phyloP scores from a whole-genome alignment of 1,140 invertebrate genomes.

The Drosophila quadrilineata region DNA sequence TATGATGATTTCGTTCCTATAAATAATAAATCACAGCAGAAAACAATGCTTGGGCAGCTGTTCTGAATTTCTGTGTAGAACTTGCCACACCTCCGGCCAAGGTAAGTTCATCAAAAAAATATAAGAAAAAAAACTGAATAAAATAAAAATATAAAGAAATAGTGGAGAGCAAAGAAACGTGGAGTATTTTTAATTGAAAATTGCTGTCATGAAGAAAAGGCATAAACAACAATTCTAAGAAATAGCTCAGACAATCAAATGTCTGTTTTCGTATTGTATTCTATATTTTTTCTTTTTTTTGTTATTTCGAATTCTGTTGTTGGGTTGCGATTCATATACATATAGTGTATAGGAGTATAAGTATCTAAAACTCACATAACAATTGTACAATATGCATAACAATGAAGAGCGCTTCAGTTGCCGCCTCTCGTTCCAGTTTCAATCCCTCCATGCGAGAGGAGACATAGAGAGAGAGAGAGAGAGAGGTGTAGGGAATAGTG shows the following conservation, averaged over 20 bases:
- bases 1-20: too few relatives aligned
- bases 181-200: slow-evolving; percentile 65
- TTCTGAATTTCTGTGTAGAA: too few relatives aligned
- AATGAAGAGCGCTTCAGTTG: slow-evolving; percentile 49
- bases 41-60: too few relatives aligned
- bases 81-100: too few relatives aligned
- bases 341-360: background rate
- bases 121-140: too few relatives aligned
- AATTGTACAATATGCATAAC: slow-evolving; percentile 76
- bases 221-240: slow-evolving; percentile 69
- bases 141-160: too few relatives aligned
- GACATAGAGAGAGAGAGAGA: background rate
- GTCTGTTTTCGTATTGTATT: slow-evolving; percentile 52
- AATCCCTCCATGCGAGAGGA: slow-evolving; percentile 5
- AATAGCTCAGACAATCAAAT: slow-evolving; percentile 64
- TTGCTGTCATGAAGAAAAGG: slow-evolving; percentile 68
- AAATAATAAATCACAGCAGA: too few relatives aligned
- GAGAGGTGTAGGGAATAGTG: too few relatives aligned
- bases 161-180: too few relatives aligned
- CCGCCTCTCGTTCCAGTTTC: slow-evolving; percentile 50
- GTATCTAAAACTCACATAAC: slow-evolving; percentile 58
- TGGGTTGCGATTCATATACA: slow-evolving; percentile 1
- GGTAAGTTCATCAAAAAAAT: too few relatives aligned
- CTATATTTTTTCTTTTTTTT: too few relatives aligned
- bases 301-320: slow-evolving; percentile 4